Evolutionary conservation across 2,113 vertebrate genomes (phyloP).

Genomic region (Blennius ocellaris): DNA sequence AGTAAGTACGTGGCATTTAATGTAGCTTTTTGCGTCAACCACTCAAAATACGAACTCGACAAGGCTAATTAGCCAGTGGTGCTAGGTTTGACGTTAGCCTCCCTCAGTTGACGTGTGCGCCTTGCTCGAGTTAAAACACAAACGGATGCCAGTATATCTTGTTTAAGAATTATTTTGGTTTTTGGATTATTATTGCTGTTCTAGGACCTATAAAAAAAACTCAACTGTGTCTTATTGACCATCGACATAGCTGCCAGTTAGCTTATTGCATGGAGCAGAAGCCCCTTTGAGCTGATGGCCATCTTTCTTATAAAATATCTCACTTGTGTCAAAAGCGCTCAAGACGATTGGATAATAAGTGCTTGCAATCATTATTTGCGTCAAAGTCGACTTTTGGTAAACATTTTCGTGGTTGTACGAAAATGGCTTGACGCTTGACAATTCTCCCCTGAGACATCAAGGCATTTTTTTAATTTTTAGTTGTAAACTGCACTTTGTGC

Average conservation of each 20-base stretch:
- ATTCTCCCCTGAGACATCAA: too few relatives aligned
- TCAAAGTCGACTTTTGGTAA: too few relatives aligned
- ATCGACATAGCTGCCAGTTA: background rate
- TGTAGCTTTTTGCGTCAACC: accelerated
- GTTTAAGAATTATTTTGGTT: too few relatives aligned
- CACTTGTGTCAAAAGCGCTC: background rate
- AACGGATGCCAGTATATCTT: background rate
- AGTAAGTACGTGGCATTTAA: background rate
- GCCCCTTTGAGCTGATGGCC: background rate
- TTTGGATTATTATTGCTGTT: background rate
- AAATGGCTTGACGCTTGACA: background rate
- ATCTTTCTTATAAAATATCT: background rate
- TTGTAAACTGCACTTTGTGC: background rate
- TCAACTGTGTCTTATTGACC: accelerated
- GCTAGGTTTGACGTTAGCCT: slow-evolving; percentile 51
- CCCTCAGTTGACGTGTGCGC: background rate
- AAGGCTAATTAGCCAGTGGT: slow-evolving; percentile 33
- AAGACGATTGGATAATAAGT: background rate
- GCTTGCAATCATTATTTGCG: background rate
- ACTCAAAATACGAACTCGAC: background rate
- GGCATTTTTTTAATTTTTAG: background rate
- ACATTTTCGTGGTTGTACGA: too few relatives aligned
- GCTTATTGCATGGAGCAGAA: background rate
- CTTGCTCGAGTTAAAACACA: too few relatives aligned
- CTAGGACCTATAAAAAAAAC: background rate